phyloP scores from a whole-genome alignment of 2,113 vertebrate genomes.

The Athene cunicularia region DNA sequence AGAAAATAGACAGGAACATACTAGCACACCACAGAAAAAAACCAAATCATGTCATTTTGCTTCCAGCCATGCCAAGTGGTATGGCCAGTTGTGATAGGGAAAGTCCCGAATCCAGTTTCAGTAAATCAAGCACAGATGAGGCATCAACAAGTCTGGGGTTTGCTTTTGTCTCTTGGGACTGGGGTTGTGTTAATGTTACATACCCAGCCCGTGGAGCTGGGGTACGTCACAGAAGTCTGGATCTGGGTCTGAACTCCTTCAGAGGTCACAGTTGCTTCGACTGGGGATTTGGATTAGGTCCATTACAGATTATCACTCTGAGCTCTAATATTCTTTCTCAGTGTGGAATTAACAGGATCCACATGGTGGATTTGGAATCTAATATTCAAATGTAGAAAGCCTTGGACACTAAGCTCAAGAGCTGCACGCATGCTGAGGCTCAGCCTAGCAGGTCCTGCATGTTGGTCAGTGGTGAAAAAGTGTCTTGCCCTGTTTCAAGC shows the following conservation, averaged over 20 bases:
- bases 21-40: neutral
- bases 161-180: neutral
- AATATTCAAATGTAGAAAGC: neutral
- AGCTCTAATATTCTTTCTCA: slow-evolving; percentile 15
- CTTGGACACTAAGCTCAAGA: neutral
- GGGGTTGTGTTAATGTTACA: neutral
- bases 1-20: neutral
- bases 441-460: neutral
- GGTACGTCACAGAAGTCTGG: neutral
- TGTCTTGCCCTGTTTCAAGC: neutral
- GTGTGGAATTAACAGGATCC: slow-evolving; percentile 18
- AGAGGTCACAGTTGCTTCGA: neutral
- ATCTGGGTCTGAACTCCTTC: neutral
- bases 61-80: neutral
- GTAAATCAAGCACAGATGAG: neutral
- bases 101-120: neutral
- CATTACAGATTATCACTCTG: slow-evolving; percentile 4
- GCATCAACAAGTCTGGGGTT: neutral
- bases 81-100: neutral
- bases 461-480: neutral
- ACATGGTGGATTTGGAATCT: slow-evolving; percentile 19
- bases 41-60: neutral
- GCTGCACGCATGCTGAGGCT: neutral
- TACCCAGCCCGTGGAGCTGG: neutral
- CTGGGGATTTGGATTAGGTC: slow-evolving; percentile 21